These are phyloP conservation scores for Hesperia comma DNA, from an alignment of 2,888 invertebrate species.

Conservation along the genomic window DNA sequence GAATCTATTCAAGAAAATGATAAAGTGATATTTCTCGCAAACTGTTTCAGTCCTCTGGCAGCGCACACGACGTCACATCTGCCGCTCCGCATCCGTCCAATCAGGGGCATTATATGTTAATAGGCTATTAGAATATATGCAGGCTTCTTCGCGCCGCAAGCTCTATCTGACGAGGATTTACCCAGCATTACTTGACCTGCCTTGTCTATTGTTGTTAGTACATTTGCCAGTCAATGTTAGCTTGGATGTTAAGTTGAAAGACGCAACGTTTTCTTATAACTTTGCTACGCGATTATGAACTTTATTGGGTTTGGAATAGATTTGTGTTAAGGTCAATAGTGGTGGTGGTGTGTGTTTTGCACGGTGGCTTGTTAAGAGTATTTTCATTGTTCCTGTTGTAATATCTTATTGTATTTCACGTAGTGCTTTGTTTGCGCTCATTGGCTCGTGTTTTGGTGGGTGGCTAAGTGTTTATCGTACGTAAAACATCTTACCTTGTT, in stretches of 20 bases:
- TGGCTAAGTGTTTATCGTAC: slow-evolving; percentile 44
- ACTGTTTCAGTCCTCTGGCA: slow-evolving; percentile 56
- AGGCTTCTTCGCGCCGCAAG: slow-evolving; percentile 67
- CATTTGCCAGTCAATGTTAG: slow-evolving; percentile 41
- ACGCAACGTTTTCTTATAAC: slow-evolving; percentile 39
- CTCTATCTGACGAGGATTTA: slow-evolving; percentile 52
- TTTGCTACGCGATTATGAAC: slow-evolving; percentile 43
- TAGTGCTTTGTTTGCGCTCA: slow-evolving; percentile 58
- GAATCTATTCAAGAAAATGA: too few species aligned
- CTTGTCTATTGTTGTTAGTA: slow-evolving; percentile 44
- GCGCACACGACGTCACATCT: slow-evolving; percentile 68
- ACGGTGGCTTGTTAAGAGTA: slow-evolving; percentile 70
- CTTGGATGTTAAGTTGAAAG: slow-evolving; percentile 53
- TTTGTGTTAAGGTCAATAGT: slow-evolving; percentile 35
- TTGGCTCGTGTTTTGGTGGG: slow-evolving; percentile 59
- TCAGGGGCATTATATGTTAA: slow-evolving; percentile 85
- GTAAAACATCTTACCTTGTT: slow-evolving; percentile 27
- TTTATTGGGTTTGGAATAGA: slow-evolving; percentile 41
- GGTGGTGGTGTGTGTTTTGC: slow-evolving; percentile 53
- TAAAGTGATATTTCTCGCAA: background rate
- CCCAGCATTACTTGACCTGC: slow-evolving; percentile 54
- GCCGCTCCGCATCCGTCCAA: slow-evolving; percentile 84
- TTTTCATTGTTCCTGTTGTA: slow-evolving; percentile 67
- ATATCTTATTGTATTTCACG: slow-evolving; percentile 55
- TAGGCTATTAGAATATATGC: slow-evolving; percentile 82